Evolutionary conservation across 2,113 vertebrate species (phyloP).

Genomic region (Ginglymostoma cirratum): DNA sequence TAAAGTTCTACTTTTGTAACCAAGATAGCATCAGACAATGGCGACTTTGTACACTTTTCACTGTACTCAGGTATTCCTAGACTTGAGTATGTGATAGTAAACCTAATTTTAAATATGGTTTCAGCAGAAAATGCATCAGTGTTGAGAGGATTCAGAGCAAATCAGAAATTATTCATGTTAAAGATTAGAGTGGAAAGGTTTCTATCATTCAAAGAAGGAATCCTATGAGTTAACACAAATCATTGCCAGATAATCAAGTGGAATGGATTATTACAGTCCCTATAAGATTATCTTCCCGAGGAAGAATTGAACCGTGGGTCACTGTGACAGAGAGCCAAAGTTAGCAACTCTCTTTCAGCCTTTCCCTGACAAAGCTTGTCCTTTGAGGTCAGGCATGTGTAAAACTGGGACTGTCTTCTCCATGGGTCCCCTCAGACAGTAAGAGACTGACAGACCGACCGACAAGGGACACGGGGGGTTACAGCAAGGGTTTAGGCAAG

Average conservation of each 20-base stretch:
- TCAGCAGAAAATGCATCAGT: not conserved
- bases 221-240: too few relatives aligned
- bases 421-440: not conserved
- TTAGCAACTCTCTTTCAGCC: not conserved
- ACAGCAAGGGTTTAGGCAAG: conserved; percentile 50
- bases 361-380: not conserved
- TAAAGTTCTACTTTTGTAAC: too few relatives aligned
- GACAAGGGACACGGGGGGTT: conserved; percentile 41
- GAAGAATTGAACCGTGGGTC: not conserved
- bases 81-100: too few relatives aligned
- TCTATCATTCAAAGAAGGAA: not conserved
- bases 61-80: too few relatives aligned
- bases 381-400: not conserved
- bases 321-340: not conserved
- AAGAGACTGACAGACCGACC: not conserved
- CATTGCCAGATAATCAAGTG: not conserved
- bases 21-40: too few relatives aligned
- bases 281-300: not conserved
- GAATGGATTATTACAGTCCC: not conserved
- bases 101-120: too few relatives aligned
- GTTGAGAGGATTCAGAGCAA: not conserved
- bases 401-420: not conserved
- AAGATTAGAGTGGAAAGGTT: not conserved
- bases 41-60: too few relatives aligned
- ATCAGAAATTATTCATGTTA: not conserved